phyloP scores from a whole-genome alignment of 2,888 invertebrate genomes.

The Keiferia lycopersicella region DNA sequence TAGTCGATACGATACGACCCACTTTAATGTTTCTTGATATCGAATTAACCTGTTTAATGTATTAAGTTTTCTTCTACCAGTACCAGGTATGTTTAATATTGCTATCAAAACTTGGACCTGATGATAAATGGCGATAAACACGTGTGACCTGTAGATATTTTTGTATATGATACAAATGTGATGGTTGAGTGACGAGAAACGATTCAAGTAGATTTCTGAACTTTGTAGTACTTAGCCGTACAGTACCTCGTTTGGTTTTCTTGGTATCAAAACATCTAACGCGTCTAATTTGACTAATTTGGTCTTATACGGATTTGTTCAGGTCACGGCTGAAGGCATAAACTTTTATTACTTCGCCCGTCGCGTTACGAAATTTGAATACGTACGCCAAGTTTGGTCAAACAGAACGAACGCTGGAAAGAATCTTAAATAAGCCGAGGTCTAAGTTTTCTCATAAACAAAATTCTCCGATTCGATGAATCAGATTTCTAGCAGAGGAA shows the following conservation, averaged over 20 bases:
- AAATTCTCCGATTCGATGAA: constrained; percentile 5
- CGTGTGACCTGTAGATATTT: no score
- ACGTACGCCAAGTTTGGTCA: constrained; percentile 23
- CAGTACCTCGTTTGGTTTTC: not conserved
- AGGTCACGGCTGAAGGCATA: constrained; percentile 26
- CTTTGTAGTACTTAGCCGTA: not conserved
- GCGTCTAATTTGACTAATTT: constrained; percentile 21
- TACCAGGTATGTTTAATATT: no score
- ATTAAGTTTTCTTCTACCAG: no score
- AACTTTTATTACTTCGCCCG: constrained; percentile 23
- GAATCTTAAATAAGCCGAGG: constrained; percentile 15
- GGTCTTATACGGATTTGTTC: constrained; percentile 19
- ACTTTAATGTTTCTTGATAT: no score
- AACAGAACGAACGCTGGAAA: constrained; percentile 22
- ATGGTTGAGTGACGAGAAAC: not conserved
- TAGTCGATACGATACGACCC: no score
- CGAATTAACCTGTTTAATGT: no score
- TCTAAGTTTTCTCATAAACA: constrained; percentile 13
- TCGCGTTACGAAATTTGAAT: constrained; percentile 29
- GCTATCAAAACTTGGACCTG: no score
- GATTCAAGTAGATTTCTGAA: not conserved
- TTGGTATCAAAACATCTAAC: constrained; percentile 22
- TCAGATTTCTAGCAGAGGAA: constrained; percentile 18
- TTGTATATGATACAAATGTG: not conserved
- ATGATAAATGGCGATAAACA: no score